Evolutionary conservation across 2,113 vertebrate species (phyloP).

Genomic region (Microcebus jonahi): DNA sequence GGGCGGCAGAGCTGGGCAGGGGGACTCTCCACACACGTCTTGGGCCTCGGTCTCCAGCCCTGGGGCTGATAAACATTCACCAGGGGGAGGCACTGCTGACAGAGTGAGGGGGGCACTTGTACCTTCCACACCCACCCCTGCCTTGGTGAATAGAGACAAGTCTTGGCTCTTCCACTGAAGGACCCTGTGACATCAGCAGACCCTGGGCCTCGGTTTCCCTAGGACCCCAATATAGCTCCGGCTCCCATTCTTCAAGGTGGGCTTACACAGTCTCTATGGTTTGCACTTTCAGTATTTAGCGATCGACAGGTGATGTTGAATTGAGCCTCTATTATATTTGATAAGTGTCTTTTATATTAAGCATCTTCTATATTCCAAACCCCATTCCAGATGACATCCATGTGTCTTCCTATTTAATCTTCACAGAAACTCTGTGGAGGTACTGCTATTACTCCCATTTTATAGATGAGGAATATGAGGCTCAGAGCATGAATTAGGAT

Average conservation of each 20-base stretch:
- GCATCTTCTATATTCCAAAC: background rate
- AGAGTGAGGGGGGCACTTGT: background rate
- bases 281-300: background rate
- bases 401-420: background rate
- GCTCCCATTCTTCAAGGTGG: background rate
- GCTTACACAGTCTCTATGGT: background rate
- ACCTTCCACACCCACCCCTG: background rate
- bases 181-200: background rate
- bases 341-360: background rate
- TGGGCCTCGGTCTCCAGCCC: rapidly evolving
- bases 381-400: no score
- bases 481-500: background rate
- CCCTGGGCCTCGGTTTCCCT: background rate
- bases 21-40: no score
- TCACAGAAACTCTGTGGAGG: background rate
- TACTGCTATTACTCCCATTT: background rate
- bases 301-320: background rate
- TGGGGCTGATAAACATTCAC: background rate
- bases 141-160: background rate
- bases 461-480: background rate
- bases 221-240: background rate
- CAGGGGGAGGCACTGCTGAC: background rate
- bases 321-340: background rate
- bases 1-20: background rate
- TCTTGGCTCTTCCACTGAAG: background rate